A percentile compares a stretch with the other conserved stretches of the same genome.
Evolutionary conservation across 1,140 invertebrate genomes (phyloP).

Genomic region (Geopemphigus sp.): DNA sequence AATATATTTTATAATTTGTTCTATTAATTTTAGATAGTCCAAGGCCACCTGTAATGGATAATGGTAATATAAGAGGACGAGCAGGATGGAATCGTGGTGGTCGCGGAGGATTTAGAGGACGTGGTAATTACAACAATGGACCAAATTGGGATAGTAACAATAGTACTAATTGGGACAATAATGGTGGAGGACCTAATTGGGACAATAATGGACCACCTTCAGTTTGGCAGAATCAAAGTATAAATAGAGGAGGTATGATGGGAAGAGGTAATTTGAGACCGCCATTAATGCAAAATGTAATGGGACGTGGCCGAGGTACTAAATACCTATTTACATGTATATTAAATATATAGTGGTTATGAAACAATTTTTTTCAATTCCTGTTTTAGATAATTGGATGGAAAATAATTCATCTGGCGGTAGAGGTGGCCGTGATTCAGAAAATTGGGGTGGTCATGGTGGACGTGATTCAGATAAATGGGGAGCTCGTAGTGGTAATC

Average conservation of each 20-base stretch:
- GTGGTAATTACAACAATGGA: constrained; percentile 13
- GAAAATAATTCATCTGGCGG: constrained; percentile 18
- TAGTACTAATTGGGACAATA: constrained; percentile 26
- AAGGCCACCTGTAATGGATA: constrained; percentile 19
- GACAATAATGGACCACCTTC: constrained; percentile 31
- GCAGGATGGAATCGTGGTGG: constrained; percentile 37
- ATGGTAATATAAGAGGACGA: constrained; percentile 26
- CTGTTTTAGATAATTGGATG: constrained; percentile 35
- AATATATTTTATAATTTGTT: not conserved
- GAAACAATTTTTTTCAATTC: not conserved
- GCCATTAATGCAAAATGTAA: constrained; percentile 32
- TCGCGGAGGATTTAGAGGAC: constrained; percentile 42
- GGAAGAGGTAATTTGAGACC: constrained; percentile 46
- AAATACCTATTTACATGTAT: not conserved
- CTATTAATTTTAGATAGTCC: constrained; percentile 25
- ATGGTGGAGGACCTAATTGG: constrained; percentile 35
- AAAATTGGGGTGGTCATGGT: constrained; percentile 25
- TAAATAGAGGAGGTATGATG: constrained; percentile 36
- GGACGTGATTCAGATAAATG: constrained; percentile 34
- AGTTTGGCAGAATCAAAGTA: constrained; percentile 28
- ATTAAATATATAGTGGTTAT: not conserved
- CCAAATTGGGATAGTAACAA: constrained; percentile 37
- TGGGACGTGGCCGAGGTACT: constrained; percentile 33
- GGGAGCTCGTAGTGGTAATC: constrained; percentile 20
- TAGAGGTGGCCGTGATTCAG: constrained; percentile 27